These are phyloP conservation scores for Tenthredo mesomela DNA, from an alignment of 2,888 invertebrate genomes.

Conservation along the genomic window DNA sequence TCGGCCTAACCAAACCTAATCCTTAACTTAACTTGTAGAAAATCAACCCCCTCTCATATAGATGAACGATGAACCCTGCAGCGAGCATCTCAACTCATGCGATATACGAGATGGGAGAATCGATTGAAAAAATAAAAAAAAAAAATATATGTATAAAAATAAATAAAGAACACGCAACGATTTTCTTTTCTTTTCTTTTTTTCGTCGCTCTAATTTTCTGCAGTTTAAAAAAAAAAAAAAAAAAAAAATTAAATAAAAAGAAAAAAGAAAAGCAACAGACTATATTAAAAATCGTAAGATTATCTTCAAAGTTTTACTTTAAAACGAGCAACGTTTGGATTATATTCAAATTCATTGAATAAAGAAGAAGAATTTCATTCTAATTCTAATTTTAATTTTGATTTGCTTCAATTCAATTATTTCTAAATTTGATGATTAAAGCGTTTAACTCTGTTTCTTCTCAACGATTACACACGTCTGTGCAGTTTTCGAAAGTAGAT, in stretches of 20 bases:
- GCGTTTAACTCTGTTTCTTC: background rate
- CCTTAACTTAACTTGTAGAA: background rate
- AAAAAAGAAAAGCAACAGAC: no score
- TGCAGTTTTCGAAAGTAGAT: background rate
- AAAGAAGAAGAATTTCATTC: no score
- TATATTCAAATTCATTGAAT: no score
- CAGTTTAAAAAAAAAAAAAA: background rate
- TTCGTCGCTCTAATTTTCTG: background rate
- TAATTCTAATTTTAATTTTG: no score
- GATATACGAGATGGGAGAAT: slow-evolving; percentile 52
- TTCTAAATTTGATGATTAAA: background rate
- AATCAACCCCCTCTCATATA: background rate
- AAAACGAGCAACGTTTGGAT: no score
- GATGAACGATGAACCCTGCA: background rate
- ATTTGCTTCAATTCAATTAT: background rate
- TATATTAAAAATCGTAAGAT: no score
- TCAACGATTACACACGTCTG: background rate
- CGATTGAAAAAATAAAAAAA: background rate
- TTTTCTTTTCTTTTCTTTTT: background rate
- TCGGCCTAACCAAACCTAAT: background rate
- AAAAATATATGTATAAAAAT: no score
- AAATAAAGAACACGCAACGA: background rate
- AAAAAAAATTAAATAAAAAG: no score
- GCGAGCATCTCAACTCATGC: slow-evolving; percentile 24
- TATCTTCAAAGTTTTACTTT: no score